Evolutionary conservation across 2,888 invertebrate genomes (phyloP).

Genomic region (Mellilla xanthometata): DNA sequence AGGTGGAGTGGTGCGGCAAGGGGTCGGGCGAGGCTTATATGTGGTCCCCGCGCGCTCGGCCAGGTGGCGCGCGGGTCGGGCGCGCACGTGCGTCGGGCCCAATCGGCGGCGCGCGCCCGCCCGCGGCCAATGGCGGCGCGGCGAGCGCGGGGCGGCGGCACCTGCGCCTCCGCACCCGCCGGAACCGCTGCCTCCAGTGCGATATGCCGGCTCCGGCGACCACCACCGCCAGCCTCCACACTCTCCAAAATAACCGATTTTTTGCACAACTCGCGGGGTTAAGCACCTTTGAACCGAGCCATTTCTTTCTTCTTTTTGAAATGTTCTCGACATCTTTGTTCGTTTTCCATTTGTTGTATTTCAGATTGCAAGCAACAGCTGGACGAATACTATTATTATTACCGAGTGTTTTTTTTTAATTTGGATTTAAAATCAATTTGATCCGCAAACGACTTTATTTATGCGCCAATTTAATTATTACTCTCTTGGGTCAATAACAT

Average conservation of each 20-base stretch:
- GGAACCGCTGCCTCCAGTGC: slow-evolving; percentile 65
- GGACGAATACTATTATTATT: slow-evolving; percentile 29
- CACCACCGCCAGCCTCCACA: slow-evolving; percentile 52
- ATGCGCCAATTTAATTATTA: too few species aligned
- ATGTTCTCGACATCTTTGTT: slow-evolving; percentile 60
- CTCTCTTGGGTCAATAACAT: too few species aligned
- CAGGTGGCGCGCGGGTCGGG: slow-evolving; percentile 78
- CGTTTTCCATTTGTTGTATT: slow-evolving; percentile 52
- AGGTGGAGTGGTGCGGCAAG: slow-evolving; percentile 83
- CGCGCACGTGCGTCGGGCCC: slow-evolving; percentile 78
- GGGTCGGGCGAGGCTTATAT: slow-evolving; percentile 80
- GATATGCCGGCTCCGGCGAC: slow-evolving; percentile 63
- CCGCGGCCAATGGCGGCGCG: slow-evolving; percentile 79
- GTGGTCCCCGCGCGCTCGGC: slow-evolving; percentile 66
- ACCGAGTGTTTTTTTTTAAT: not conserved
- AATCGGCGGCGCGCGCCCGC: slow-evolving; percentile 74
- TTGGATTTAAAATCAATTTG: too few species aligned
- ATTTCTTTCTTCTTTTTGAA: slow-evolving; percentile 59
- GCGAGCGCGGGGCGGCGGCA: slow-evolving; percentile 77
- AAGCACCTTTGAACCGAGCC: slow-evolving; percentile 76
- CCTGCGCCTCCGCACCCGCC: slow-evolving; percentile 81
- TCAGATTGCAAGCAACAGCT: slow-evolving; percentile 47
- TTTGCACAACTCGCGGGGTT: slow-evolving; percentile 74
- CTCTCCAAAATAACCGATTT: slow-evolving; percentile 60
- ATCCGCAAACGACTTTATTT: too few species aligned